These are phyloP conservation scores for Euwallacea fornicatus DNA, from an alignment of 1,140 invertebrate genomes.

Conservation along the genomic window DNA sequence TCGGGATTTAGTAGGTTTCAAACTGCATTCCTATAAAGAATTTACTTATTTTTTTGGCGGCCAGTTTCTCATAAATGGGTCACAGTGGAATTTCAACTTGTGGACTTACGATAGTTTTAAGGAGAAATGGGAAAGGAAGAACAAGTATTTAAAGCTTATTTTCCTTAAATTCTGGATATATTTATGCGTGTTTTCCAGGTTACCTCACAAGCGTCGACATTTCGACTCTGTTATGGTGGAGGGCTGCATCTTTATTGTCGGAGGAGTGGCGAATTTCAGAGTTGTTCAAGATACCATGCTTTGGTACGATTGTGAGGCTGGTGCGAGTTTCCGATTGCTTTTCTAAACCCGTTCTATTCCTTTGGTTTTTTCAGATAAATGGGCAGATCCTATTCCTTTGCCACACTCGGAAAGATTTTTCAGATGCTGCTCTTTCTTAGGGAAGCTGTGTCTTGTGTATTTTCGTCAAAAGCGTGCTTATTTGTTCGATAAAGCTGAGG, in stretches of 20 bases:
- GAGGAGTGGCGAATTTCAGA: constrained; percentile 46
- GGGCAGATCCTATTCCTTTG: constrained; percentile 37
- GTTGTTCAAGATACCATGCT: constrained; percentile 46
- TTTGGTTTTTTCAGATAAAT: constrained; percentile 40
- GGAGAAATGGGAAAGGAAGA: constrained; percentile 44
- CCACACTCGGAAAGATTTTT: constrained; percentile 39
- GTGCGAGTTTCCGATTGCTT: constrained; percentile 16
- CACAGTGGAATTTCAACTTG: constrained; percentile 47
- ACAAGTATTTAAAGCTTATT: constrained; percentile 18
- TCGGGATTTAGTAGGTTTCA: constrained; percentile 40
- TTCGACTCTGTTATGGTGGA: constrained; percentile 45
- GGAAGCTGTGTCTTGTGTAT: constrained; percentile 42
- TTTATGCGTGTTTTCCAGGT: constrained; percentile 30
- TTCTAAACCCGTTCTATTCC: background rate
- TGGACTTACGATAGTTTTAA: constrained; percentile 45
- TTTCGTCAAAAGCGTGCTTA: constrained; percentile 40
- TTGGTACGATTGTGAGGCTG: constrained; percentile 43
- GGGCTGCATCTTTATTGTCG: constrained; percentile 43
- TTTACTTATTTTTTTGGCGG: constrained; percentile 49
- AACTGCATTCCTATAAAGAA: constrained; percentile 45
- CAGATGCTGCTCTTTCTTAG: constrained; percentile 44
- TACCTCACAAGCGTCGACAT: constrained; percentile 44
- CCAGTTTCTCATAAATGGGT: constrained; percentile 41
- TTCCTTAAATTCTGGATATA: background rate
- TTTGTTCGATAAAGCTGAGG: constrained; percentile 31